Evolutionary conservation across 2,888 invertebrate species (phyloP).

Genomic region (Patella ulyssiponensis): DNA sequence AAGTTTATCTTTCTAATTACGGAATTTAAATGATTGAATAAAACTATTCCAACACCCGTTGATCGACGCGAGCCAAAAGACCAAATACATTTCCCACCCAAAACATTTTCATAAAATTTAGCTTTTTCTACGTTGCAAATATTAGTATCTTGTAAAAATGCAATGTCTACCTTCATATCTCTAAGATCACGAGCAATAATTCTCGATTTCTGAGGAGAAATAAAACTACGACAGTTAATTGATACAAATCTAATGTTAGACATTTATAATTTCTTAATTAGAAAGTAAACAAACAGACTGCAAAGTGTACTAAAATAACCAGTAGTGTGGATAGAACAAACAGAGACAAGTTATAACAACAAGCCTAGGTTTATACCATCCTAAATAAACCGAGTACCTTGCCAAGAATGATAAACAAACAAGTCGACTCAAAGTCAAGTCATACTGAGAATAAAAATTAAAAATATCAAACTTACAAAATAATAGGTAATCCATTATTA

Average conservation of each 20-base stretch:
- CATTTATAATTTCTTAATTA: background rate
- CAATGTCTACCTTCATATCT: background rate
- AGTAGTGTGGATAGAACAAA: too few relatives aligned
- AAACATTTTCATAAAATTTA: background rate
- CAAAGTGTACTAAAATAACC: too few relatives aligned
- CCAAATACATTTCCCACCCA: background rate
- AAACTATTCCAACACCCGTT: background rate
- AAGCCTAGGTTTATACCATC: too few relatives aligned
- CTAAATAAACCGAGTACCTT: too few relatives aligned
- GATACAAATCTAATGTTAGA: background rate
- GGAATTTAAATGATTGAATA: background rate
- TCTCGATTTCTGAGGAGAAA: constrained; percentile 6
- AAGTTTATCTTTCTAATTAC: background rate
- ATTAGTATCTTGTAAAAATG: background rate
- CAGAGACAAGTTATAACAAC: too few relatives aligned
- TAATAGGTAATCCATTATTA: too few relatives aligned
- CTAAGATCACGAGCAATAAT: background rate
- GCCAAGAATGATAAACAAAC: too few relatives aligned
- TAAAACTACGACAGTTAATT: constrained; percentile 9
- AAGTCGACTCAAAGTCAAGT: too few relatives aligned
- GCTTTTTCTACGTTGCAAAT: background rate
- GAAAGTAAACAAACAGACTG: too few relatives aligned
- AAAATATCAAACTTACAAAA: too few relatives aligned
- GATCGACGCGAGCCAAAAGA: background rate
- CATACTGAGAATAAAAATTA: too few relatives aligned